phyloP scores from a whole-genome alignment of 2,888 invertebrate species.

The Euclidia mi region DNA sequence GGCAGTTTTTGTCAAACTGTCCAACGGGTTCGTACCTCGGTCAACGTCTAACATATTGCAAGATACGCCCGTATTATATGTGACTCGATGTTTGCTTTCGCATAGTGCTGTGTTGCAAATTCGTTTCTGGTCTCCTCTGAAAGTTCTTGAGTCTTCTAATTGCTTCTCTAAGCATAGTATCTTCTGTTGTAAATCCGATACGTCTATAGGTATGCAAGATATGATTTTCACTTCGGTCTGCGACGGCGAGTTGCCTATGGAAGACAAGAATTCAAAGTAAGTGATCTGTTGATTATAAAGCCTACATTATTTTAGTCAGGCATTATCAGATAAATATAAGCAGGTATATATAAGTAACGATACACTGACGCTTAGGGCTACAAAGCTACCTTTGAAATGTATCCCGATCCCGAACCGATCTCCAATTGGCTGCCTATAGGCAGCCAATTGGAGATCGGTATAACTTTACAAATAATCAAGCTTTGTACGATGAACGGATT shows the following conservation, averaged over 20 bases:
- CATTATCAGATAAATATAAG: no score
- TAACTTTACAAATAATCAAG: no score
- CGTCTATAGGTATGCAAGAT: constrained; percentile 86
- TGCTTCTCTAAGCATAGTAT: constrained; percentile 75
- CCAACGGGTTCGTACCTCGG: constrained; percentile 10
- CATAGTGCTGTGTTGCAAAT: background rate
- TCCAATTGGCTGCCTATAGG: no score
- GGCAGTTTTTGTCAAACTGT: no score
- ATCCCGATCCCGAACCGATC: no score
- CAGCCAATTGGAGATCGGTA: no score
- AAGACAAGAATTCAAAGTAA: background rate
- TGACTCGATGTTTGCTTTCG: background rate
- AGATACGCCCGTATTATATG: constrained; percentile 16
- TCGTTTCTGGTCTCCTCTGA: no score
- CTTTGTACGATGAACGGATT: no score
- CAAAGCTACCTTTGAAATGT: no score
- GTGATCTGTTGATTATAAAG: background rate
- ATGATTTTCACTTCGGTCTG: constrained; percentile 86
- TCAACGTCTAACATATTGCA: constrained; percentile 30
- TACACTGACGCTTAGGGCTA: no score
- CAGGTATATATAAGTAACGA: no score
- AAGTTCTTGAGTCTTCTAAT: constrained; percentile 52
- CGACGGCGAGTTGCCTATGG: constrained; percentile 81
- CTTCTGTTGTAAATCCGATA: constrained; percentile 82
- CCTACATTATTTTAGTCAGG: no score